These are phyloP conservation scores for Amphimallon solstitiale DNA, from an alignment of 2,888 invertebrate species.

Conservation along the genomic window DNA sequence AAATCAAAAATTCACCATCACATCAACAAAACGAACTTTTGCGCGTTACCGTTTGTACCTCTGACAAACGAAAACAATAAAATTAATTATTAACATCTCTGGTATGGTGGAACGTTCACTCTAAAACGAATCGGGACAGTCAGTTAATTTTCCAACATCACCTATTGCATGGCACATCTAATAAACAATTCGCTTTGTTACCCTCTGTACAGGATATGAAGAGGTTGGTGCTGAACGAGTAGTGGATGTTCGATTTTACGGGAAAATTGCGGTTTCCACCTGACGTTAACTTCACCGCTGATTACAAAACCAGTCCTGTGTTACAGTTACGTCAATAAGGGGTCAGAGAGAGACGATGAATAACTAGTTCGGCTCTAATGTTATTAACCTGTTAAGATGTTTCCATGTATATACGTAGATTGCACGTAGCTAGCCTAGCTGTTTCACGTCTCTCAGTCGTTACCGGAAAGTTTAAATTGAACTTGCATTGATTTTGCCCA, in stretches of 20 bases:
- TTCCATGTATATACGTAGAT: not conserved
- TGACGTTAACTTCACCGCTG: conserved; percentile 5
- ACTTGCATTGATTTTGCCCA: not conserved
- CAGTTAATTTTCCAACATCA: too few species aligned
- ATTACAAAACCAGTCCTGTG: not conserved
- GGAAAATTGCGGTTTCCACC: conserved; percentile 12
- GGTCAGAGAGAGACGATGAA: not conserved
- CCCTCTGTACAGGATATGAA: too few species aligned
- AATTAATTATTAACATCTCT: too few species aligned
- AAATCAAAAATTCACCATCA: too few species aligned
- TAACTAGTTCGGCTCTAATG: not conserved
- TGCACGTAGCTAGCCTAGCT: not conserved
- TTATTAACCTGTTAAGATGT: conserved; percentile 6
- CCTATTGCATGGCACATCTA: too few species aligned
- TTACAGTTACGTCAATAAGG: conserved; percentile 11
- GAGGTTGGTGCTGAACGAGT: not conserved
- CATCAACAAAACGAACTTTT: too few species aligned
- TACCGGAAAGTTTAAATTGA: too few species aligned
- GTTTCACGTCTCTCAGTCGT: not conserved
- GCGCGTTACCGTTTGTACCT: too few species aligned
- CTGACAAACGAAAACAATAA: too few species aligned
- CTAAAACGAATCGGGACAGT: too few species aligned
- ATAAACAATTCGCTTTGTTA: too few species aligned
- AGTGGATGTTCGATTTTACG: not conserved
- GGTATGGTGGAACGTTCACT: not conserved